phyloP scores from a whole-genome alignment of 2,113 vertebrate species.

The Catharus fuscescens region DNA sequence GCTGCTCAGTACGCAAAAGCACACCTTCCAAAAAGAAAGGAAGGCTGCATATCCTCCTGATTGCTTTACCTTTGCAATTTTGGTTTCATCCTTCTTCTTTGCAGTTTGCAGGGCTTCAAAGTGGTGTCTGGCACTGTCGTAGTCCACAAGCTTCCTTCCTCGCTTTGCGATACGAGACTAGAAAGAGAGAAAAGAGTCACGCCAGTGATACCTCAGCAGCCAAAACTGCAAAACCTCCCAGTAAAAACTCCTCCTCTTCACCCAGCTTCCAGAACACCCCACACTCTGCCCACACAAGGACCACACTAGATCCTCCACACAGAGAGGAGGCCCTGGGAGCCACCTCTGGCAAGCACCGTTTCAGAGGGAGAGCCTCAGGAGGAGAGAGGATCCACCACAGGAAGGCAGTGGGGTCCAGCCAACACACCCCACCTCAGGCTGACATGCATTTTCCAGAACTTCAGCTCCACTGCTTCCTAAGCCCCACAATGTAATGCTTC shows the following conservation, averaged over 20 bases:
- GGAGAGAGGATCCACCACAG: neutral
- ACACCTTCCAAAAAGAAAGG: neutral
- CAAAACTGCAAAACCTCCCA: neutral
- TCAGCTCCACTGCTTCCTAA: neutral
- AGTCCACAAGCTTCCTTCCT: slow-evolving; percentile 96
- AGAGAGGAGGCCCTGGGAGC: neutral
- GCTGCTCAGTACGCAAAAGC: neutral
- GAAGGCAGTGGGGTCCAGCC: neutral
- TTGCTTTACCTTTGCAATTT: slow-evolving; percentile 91
- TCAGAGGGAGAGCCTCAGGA: neutral
- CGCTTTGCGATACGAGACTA: slow-evolving; percentile 95
- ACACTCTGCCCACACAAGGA: neutral
- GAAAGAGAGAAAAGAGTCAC: neutral
- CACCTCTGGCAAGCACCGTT: neutral
- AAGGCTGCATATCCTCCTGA: neutral
- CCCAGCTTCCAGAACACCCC: neutral
- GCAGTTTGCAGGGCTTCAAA: slow-evolving; percentile 91
- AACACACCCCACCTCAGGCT: neutral
- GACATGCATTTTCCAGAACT: neutral
- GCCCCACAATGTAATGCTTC: neutral
- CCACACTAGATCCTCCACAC: neutral
- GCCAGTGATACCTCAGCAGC: neutral
- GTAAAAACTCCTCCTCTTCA: neutral
- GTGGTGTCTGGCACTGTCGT: slow-evolving; percentile 94
- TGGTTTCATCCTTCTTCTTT: slow-evolving; percentile 96